Base-by-base conservation (phyloP, 1,140 invertebrate genomes). In the Solenopsis fugax region DNA sequence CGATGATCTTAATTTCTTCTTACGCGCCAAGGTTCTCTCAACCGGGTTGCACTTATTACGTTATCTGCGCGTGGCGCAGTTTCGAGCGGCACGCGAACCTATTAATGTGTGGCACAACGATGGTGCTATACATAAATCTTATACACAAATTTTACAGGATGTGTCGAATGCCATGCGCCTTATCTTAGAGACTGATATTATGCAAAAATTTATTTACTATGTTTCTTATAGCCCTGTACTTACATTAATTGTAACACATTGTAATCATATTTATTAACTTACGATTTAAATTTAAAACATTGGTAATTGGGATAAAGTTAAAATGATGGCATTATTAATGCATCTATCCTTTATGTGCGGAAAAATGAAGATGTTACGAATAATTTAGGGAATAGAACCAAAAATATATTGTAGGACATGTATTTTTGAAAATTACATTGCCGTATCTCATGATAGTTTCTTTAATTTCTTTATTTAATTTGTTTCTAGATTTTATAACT, bases 1-100 rank as follows among this genome's bases (percentile, higher is more conserved):
- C 29, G 67, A 62, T 84, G 37, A 89, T 89, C 88, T 89, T 89
- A 88, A 88, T 89, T 89, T 86, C 88, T 80, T 56, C 87, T 86
- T 88, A 67, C 67, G 56, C 87, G 73, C 69, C 88, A 89, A 89
- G 88, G 88, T 72, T 85, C 45, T 76, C 52, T 48, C 50, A 77
- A 64, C 21, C 21, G 62, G 29, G 24, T 21, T 78, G 52, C 71
- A 87, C 67, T 81, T 88, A 50, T 73, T 67, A 65, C 41, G 62
- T 67, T 69, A 65, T 62, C 45, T 62, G 29, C 1, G 34, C 54
- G 13, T 54, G 13, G 13, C n/a, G n/a, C 21, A 13, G 72, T 82
- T 84, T 76, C 41, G 21, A 50, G 6, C 50, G 21, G 0, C 88
- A 88, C 87, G 88, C 88, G 73, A 89, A 34, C 34, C 4, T 67